Evolutionary conservation across 2,888 invertebrate species (phyloP).

Genomic region (Polietes domitor): DNA sequence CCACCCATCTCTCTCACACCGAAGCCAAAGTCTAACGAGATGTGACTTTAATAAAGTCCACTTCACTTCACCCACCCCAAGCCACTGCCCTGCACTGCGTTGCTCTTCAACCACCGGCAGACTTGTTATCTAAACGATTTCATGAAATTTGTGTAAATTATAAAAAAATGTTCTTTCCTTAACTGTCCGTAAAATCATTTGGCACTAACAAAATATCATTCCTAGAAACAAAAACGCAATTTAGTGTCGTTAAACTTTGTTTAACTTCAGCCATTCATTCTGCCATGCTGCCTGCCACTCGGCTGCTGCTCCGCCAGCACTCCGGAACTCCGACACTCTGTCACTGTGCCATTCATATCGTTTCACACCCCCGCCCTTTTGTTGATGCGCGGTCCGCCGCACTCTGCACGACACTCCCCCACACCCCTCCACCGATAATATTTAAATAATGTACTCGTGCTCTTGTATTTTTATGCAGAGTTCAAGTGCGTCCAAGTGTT

Average conservation of each 20-base stretch:
- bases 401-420: neutral
- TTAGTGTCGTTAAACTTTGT: constrained; percentile 48
- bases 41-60: constrained; percentile 14
- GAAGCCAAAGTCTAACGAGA: neutral
- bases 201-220: constrained; percentile 8
- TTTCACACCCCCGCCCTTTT: neutral
- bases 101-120: too few relatives aligned
- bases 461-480: constrained; percentile 30
- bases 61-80: neutral
- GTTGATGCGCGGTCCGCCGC: neutral
- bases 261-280: constrained; percentile 24
- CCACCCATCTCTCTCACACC: too few relatives aligned
- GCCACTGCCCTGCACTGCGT: neutral
- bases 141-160: constrained; percentile 21
- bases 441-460: constrained; percentile 56
- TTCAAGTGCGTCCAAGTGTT: constrained; percentile 64
- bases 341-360: constrained; percentile 15
- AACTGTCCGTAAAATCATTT: constrained; percentile 55
- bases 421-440: constrained; percentile 52
- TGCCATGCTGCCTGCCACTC: neutral
- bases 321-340: neutral
- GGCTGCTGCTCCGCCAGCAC: too few relatives aligned
- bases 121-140: constrained; percentile 17
- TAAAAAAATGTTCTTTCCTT: constrained; percentile 22
- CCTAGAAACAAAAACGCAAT: constrained; percentile 35